Conservation (phyloP, 2,888 invertebrate species). For the Yponomeuta malinellus region DNA sequence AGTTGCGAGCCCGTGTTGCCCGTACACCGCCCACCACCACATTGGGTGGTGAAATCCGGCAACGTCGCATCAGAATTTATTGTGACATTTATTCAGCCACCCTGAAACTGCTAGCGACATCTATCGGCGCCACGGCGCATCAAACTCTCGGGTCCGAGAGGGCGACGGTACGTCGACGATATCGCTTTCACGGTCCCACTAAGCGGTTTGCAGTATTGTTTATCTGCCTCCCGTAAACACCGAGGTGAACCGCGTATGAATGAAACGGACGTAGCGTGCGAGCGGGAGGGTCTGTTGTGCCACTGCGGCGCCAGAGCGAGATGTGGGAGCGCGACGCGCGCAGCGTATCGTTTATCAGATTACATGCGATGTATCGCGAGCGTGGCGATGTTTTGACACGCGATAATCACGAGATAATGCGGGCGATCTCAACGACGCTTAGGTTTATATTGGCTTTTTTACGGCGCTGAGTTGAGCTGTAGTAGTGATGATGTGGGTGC, state of each 20-base stretch:
- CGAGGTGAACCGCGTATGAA: slow-evolving; percentile 74
- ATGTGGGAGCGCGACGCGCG: slow-evolving; percentile 57
- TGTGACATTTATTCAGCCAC: slow-evolving; percentile 64
- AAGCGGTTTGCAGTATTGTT: slow-evolving; percentile 76
- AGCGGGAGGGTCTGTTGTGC: slow-evolving; percentile 40
- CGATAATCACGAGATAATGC: slow-evolving; percentile 77
- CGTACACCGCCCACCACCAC: slow-evolving; percentile 48
- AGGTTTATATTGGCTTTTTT: slow-evolving; percentile 74
- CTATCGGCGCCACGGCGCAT: slow-evolving; percentile 45
- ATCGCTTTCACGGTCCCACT: slow-evolving; percentile 75
- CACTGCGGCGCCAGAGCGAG: slow-evolving; percentile 36
- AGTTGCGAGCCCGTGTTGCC: slow-evolving; percentile 30
- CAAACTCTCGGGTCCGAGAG: slow-evolving; percentile 57
- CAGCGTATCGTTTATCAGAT: slow-evolving; percentile 70
- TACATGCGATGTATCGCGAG: slow-evolving; percentile 77
- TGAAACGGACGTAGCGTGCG: slow-evolving; percentile 68
- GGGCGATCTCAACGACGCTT: slow-evolving; percentile 70
- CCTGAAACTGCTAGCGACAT: slow-evolving; percentile 61
- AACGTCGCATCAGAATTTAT: slow-evolving; percentile 71
- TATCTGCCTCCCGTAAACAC: slow-evolving; percentile 75
- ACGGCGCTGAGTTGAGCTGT: slow-evolving; percentile 40
- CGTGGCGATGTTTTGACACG: slow-evolving; percentile 77
- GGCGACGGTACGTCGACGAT: slow-evolving; percentile 65
- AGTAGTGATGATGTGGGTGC: slow-evolving; percentile 35
- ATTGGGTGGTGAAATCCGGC: slow-evolving; percentile 71